Evolutionary conservation across 2,797 vertebrate species (phyloP).

Genomic region (Liasis olivaceus): DNA sequence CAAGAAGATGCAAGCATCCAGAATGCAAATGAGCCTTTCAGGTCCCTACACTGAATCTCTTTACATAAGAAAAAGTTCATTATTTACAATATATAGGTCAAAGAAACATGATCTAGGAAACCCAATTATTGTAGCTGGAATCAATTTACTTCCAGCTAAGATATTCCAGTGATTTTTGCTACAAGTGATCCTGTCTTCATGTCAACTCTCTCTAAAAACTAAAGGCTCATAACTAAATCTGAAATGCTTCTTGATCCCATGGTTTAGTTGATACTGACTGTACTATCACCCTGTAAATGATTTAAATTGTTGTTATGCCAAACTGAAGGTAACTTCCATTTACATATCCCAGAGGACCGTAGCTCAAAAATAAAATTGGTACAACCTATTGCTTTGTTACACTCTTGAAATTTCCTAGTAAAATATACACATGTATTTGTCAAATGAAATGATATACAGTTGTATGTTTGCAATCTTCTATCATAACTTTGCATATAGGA

Average conservation of each 20-base stretch:
- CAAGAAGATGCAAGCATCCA: slow-evolving; percentile 57
- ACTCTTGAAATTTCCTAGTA: slow-evolving; percentile 14
- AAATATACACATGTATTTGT: not conserved
- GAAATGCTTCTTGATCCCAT: slow-evolving; percentile 49
- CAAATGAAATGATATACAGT: not conserved
- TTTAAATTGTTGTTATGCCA: slow-evolving; percentile 57
- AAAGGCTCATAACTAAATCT: slow-evolving; percentile 55
- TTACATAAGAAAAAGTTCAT: slow-evolving; percentile 57
- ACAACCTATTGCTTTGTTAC: slow-evolving; percentile 49
- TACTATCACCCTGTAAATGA: slow-evolving; percentile 49
- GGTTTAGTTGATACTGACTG: slow-evolving; percentile 62
- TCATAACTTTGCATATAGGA: not conserved
- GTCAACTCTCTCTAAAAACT: slow-evolving; percentile 46
- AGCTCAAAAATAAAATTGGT: slow-evolving; percentile 37
- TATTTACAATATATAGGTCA: slow-evolving; percentile 67
- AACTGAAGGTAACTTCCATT: slow-evolving; percentile 59
- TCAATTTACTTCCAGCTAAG: slow-evolving; percentile 42
- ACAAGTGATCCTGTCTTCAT: slow-evolving; percentile 50
- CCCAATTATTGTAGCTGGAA: slow-evolving; percentile 51
- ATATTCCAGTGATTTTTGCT: slow-evolving; percentile 4
- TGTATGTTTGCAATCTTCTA: not conserved
- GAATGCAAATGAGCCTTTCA: slow-evolving; percentile 65
- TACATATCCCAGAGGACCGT: slow-evolving; percentile 17
- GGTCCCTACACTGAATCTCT: slow-evolving; percentile 50
- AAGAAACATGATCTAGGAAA: slow-evolving; percentile 17